These are phyloP conservation scores for Rhynchonema sp. DNA, from an alignment of 2,888 invertebrate species.

Conservation along the genomic window DNA sequence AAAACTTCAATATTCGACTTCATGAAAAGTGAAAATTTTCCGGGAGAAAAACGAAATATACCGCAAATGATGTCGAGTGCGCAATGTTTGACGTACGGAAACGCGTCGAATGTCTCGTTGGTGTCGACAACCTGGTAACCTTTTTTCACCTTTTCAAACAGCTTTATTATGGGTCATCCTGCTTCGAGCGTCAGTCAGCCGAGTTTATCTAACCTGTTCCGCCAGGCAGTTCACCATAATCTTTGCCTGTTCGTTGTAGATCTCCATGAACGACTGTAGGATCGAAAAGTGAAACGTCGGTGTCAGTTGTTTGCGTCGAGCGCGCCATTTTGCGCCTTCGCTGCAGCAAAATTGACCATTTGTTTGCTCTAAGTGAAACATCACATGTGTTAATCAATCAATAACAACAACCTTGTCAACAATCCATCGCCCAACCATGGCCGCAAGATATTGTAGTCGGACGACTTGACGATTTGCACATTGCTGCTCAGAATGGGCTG, in stretches of 20 bases:
- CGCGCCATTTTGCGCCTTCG: constrained; percentile 33
- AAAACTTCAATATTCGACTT: too few species aligned
- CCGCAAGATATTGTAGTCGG: constrained; percentile 28
- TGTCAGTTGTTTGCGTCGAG: constrained; percentile 33
- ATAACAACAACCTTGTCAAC: constrained; percentile 22
- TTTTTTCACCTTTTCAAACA: too few species aligned
- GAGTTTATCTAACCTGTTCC: too few species aligned
- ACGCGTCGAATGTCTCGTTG: constrained; percentile 30
- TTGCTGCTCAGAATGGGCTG: background rate
- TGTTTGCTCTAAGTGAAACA: too few species aligned
- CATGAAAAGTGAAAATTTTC: too few species aligned
- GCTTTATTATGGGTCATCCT: too few species aligned
- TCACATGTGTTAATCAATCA: too few species aligned
- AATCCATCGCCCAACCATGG: constrained; percentile 33
- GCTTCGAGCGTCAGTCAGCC: too few species aligned
- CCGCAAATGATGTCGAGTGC: constrained; percentile 34
- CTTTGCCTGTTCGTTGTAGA: background rate
- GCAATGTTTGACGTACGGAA: constrained; percentile 34
- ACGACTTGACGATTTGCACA: constrained; percentile 17
- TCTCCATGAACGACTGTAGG: constrained; percentile 30
- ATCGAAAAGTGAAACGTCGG: constrained; percentile 38
- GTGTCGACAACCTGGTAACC: constrained; percentile 17
- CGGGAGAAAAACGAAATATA: too few species aligned
- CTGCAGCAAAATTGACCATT: constrained; percentile 16
- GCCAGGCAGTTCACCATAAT: background rate